A percentile compares a stretch with the other conserved stretches of the same genome.
phyloP scores from a whole-genome alignment of 2,888 invertebrate genomes.

The Chymomyza procnemis region DNA sequence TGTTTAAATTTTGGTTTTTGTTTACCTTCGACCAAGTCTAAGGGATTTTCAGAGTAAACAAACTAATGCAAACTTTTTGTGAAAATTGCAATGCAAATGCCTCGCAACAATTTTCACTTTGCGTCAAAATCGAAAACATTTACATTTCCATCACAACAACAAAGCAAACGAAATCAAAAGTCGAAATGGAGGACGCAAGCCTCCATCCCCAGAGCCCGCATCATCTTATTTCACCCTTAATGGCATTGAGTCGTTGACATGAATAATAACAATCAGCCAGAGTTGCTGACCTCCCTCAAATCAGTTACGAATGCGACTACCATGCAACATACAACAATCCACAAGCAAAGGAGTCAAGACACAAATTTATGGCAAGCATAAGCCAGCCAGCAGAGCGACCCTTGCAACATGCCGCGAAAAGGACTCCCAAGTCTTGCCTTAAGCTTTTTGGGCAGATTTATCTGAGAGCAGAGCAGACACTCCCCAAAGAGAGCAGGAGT shows the following conservation, averaged over 20 bases:
- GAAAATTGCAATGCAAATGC: constrained; percentile 1
- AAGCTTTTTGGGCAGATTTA: constrained; percentile 24
- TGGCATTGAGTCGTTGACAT: not conserved
- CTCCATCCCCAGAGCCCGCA: not conserved
- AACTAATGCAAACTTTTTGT: not conserved
- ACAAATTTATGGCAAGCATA: not conserved
- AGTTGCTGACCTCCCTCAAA: constrained; percentile 40
- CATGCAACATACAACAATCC: not conserved
- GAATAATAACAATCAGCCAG: constrained; percentile 13
- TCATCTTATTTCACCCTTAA: not conserved
- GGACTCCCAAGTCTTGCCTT: not conserved
- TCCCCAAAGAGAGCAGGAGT: constrained; percentile 2
- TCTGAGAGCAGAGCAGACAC: constrained; percentile 25
- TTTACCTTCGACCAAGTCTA: constrained; percentile 20
- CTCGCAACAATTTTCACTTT: not conserved
- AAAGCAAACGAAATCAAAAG: constrained; percentile 13
- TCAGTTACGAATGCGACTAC: constrained; percentile 21
- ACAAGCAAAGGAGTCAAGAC: not conserved
- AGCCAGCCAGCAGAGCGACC: no score
- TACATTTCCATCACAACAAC: constrained; percentile 27
- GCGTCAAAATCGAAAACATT: constrained; percentile 32
- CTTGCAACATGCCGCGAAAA: not conserved
- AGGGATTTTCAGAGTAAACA: constrained; percentile 27
- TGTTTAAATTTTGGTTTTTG: constrained; percentile 32
- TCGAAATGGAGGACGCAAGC: not conserved